Conservation (phyloP, 2,113 vertebrate species). For the Procavia capensis region DNA sequence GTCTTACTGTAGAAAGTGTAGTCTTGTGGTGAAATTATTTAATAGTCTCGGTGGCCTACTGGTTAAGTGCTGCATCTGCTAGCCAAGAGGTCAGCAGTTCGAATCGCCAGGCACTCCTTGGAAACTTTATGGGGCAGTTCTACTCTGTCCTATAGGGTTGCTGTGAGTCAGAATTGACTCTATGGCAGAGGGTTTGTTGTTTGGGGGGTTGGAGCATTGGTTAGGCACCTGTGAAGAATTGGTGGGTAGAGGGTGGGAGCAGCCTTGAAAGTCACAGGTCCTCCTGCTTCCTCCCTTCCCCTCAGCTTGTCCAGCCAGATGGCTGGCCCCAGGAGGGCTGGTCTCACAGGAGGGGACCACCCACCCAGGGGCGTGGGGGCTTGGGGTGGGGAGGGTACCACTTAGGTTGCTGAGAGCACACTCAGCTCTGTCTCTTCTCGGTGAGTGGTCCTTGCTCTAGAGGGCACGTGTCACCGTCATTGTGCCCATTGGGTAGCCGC, state of each 20-base stretch:
- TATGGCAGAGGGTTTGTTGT: too few relatives aligned
- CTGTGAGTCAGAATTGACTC: too few relatives aligned
- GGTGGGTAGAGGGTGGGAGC: background rate
- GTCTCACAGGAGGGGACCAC: rapidly evolving
- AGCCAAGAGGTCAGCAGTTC: too few relatives aligned
- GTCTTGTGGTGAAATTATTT: too few relatives aligned
- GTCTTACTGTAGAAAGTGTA: too few relatives aligned
- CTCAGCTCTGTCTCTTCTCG: rapidly evolving
- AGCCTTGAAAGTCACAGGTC: background rate
- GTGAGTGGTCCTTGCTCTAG: background rate
- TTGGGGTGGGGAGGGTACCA: rapidly evolving
- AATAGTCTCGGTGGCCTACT: too few relatives aligned
- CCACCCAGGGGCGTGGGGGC: background rate
- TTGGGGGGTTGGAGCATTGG: background rate
- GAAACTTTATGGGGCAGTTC: too few relatives aligned
- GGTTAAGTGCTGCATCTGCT: too few relatives aligned
- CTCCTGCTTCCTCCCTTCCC: rapidly evolving
- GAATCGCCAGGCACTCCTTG: too few relatives aligned
- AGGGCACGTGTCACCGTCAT: too few relatives aligned
- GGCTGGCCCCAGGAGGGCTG: background rate
- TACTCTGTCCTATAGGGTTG: too few relatives aligned
- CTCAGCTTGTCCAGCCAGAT: background rate
- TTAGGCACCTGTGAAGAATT: background rate
- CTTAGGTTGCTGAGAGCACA: background rate
- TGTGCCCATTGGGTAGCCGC: background rate